phyloP scores from a whole-genome alignment of 1,140 invertebrate genomes.

The Agrypnia vestita region DNA sequence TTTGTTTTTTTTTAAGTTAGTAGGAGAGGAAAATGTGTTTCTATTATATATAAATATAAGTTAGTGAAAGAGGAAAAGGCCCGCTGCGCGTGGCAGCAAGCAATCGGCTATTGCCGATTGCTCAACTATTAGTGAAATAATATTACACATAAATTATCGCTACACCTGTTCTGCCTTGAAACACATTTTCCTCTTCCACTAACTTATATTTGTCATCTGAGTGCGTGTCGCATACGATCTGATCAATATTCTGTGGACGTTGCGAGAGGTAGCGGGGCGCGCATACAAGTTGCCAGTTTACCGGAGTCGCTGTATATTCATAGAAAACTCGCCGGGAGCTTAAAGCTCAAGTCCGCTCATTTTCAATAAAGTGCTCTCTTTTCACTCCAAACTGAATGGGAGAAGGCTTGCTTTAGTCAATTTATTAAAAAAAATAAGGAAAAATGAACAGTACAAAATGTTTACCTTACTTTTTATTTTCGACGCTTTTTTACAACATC shows the following conservation, averaged over 20 bases:
- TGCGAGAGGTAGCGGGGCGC: not conserved
- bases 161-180: not conserved
- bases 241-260: slow-evolving; percentile 26
- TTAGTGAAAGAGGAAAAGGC: too few relatives aligned
- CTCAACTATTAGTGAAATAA: too few relatives aligned
- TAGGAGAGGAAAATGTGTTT: too few relatives aligned
- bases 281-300: slow-evolving; percentile 37
- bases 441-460: not conserved
- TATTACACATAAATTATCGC: not conserved
- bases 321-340: slow-evolving; percentile 12
- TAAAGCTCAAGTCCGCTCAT: slow-evolving; percentile 7
- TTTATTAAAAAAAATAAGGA: not conserved
- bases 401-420: not conserved
- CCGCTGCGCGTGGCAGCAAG: too few relatives aligned
- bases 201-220: too few relatives aligned
- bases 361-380: slow-evolving; percentile 19
- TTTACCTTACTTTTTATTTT: too few relatives aligned
- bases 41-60: too few relatives aligned
- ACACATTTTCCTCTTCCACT: not conserved
- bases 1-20: too few relatives aligned
- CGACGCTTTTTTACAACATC: too few relatives aligned
- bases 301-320: not conserved
- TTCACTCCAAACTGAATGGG: not conserved
- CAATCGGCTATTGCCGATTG: too few relatives aligned
- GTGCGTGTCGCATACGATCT: slow-evolving; percentile 8